Percentiles rank a stretch among this genome's conserved stretches.
Evolutionary conservation across 1,140 invertebrate species (phyloP).

Genomic region (Microplitis demolitor): DNA sequence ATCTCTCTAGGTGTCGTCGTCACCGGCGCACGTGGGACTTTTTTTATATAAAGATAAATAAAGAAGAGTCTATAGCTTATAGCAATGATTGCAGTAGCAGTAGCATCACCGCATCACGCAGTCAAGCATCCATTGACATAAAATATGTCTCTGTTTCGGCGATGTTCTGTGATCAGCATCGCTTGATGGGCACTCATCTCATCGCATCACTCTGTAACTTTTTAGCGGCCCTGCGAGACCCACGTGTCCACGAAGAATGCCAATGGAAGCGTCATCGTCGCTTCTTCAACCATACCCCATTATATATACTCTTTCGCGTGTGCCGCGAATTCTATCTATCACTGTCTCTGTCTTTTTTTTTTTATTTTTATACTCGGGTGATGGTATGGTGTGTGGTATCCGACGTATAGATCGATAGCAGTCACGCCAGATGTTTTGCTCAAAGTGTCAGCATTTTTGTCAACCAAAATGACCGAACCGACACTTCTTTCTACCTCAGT

Average conservation of each 20-base stretch:
- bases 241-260: constrained; percentile 48
- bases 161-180: background rate
- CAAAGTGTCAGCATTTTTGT: constrained; percentile 11
- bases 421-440: constrained; percentile 2
- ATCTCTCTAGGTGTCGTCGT: background rate
- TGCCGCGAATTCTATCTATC: background rate
- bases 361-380: background rate
- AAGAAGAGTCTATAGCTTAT: background rate
- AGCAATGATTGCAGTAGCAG: too few species aligned
- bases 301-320: constrained; percentile 14
- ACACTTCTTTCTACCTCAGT: too few species aligned
- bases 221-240: constrained; percentile 43
- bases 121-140: constrained; percentile 37
- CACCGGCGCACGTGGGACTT: background rate
- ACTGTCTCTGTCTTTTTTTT: background rate
- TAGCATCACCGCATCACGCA: too few species aligned
- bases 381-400: constrained; percentile 14
- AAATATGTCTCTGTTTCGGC: constrained; percentile 50
- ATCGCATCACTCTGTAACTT: constrained; percentile 39
- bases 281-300: constrained; percentile 29
- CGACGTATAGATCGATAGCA: constrained; percentile 22
- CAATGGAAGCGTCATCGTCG: constrained; percentile 48
- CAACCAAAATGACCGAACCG: background rate
- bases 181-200: constrained; percentile 8
- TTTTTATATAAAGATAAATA: constrained; percentile 8